A percentile compares a stretch with the other conserved stretches of the same genome.
Conservation (phyloP, 2,797 vertebrate genomes). For the Neosilurus mollespiculum region DNA sequence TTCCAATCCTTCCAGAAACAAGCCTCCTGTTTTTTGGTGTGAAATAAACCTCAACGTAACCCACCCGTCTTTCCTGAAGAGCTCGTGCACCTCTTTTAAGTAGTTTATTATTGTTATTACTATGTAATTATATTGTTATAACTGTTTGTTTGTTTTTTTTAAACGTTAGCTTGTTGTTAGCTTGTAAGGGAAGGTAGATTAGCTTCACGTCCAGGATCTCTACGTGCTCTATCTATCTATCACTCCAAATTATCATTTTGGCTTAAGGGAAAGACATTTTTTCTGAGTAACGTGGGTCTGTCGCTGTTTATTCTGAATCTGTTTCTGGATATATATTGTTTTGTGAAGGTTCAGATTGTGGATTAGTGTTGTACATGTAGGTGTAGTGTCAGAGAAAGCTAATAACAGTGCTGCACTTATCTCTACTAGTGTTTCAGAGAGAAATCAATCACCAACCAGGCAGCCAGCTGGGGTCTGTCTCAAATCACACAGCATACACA, state of each 20-base stretch:
- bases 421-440: slow-evolving; percentile 7
- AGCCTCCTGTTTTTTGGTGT: neutral
- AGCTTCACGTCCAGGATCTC: neutral
- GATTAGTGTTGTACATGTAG: neutral
- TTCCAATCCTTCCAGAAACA: neutral
- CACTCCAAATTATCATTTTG: neutral
- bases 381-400: neutral
- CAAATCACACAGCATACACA: neutral
- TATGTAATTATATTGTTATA: neutral
- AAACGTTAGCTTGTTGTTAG: slow-evolving; percentile 25
- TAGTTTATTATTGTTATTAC: neutral
- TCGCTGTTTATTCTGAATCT: neutral
- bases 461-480: slow-evolving; percentile 10
- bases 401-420: slow-evolving; percentile 19
- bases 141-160: too few species aligned
- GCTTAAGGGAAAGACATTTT: neutral
- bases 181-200: slow-evolving; percentile 5
- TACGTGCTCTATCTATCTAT: neutral
- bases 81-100: neutral
- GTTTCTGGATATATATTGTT: neutral
- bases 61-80: neutral
- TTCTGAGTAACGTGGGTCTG: neutral
- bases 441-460: slow-evolving; percentile 21
- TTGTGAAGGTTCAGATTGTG: neutral
- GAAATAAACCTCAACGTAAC: neutral